Base-by-base conservation (phyloP, 2,888 invertebrate genomes). In the Cephus sareptanus region DNA sequence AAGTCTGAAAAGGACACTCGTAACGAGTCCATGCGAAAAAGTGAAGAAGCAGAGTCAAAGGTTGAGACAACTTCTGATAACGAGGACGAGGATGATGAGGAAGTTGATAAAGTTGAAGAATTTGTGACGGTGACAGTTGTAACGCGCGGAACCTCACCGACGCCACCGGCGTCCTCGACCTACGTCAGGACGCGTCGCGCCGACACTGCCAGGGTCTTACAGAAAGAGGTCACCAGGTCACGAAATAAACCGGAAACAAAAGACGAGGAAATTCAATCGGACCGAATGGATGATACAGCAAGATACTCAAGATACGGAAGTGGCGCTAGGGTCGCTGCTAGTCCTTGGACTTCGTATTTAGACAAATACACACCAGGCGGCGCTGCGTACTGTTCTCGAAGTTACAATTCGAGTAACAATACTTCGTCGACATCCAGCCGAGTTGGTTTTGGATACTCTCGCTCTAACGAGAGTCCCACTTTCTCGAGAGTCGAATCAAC, bases 131-230 rank as follows among this genome's bases (percentile, higher is more conserved):
- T 97, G 4, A 93, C 93, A 6, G 94, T 96, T 76, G 93, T 96
- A 4, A 96, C 96, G 0, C 93, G 97, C 79, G 95, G 95, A 37
- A 97, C 97, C 0, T 97, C 97, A 31, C 97, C 97, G 0, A 96
- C 95, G 0, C 95, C 95, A 4, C 94, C 95, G 1, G 94, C 94
- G 0, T 93, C 94, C 0, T 92, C 92, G 23, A 90, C 91, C 0
- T 95, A 94, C 82, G 92, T 95, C 13, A 92, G 96, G 82, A 94
- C 94, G 34, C 93, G 95, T 84, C 93, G 96, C 88, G 94, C 94
- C 0, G 96, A 96, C 84, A 93, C 95, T 87, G 95, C 96, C 11
- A 95, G 95, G 88, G 94, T 95, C 4, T 92, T 95, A 75, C 95
- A 96, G 90, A 95, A 95, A 90, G 94, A 94, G 76, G 92, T 95